Percentiles rank a stretch among this genome's conserved stretches.
phyloP scores from a whole-genome alignment of 1,140 invertebrate genomes.

The Ips typographus region DNA sequence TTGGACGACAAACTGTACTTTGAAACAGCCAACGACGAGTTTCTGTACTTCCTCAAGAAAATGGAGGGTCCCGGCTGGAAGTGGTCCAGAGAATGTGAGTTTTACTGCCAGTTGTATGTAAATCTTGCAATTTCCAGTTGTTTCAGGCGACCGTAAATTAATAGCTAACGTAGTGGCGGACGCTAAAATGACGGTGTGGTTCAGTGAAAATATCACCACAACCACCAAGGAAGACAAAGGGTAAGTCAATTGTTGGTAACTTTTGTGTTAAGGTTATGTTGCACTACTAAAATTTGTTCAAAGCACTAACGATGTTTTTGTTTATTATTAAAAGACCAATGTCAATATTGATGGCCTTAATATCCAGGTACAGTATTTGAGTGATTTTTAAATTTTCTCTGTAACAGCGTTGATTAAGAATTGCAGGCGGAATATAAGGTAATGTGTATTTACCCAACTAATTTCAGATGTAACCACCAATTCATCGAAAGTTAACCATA shows the following conservation, averaged over 20 bases:
- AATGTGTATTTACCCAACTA: too few relatives aligned
- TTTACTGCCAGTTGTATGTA: not conserved
- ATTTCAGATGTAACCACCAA: too few relatives aligned
- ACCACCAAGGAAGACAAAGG: conserved; percentile 70
- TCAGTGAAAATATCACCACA: conserved; percentile 71
- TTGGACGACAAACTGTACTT: conserved; percentile 61
- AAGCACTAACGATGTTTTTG: conserved; percentile 37
- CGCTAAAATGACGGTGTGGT: conserved; percentile 82
- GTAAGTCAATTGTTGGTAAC: conserved; percentile 54
- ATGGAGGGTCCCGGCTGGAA: conserved; percentile 73
- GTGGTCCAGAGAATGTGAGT: conserved; percentile 66
- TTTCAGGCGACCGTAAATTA: conserved; percentile 72
- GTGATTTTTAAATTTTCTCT: not conserved
- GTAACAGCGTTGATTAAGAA: not conserved
- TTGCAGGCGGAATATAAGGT: too few relatives aligned
- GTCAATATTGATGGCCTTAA: conserved; percentile 77
- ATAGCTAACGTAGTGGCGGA: conserved; percentile 84
- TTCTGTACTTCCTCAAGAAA: conserved; percentile 74
- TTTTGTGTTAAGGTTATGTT: not conserved
- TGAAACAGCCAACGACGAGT: conserved; percentile 70
- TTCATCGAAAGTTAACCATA: too few relatives aligned
- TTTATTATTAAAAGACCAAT: conserved; percentile 63
- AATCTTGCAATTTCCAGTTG: not conserved
- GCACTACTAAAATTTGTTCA: too few relatives aligned
- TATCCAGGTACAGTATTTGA: conserved; percentile 76